phyloP scores from a whole-genome alignment of 2,888 invertebrate genomes.

The Drosophila siamana region DNA sequence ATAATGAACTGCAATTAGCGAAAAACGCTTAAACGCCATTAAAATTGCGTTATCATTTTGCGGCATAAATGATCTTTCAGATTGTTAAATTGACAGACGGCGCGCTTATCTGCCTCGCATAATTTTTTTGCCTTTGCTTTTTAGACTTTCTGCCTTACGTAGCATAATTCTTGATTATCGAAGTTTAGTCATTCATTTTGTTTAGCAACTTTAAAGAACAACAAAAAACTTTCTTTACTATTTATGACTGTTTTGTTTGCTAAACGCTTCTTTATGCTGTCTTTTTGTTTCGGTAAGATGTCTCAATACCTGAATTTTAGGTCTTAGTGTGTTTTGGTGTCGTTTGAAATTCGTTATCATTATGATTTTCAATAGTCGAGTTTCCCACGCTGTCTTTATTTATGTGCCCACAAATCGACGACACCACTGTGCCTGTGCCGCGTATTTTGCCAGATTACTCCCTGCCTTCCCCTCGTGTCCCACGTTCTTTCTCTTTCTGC shows the following conservation, averaged over 20 bases:
- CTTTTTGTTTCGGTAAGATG: slow-evolving; percentile 1
- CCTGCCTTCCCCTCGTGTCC: not conserved
- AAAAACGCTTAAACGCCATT: not conserved
- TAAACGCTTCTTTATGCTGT: not conserved
- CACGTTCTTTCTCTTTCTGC: slow-evolving; percentile 24
- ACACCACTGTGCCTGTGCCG: slow-evolving; percentile 67
- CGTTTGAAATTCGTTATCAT: slow-evolving; percentile 29
- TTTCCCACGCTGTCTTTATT: slow-evolving; percentile 54
- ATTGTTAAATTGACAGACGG: not conserved
- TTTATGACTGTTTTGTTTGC: not conserved
- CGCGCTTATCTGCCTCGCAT: not conserved
- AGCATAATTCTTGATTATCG: too few species aligned
- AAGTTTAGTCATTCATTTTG: too few species aligned
- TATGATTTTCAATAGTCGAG: too few species aligned
- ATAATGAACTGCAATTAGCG: slow-evolving; percentile 1
- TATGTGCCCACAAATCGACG: slow-evolving; percentile 38
- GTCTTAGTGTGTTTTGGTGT: too few species aligned
- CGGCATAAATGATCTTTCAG: not conserved
- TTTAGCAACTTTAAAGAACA: too few species aligned
- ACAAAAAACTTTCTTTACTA: not conserved
- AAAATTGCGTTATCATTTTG: not conserved
- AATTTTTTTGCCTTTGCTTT: too few species aligned
- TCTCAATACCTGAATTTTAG: slow-evolving; percentile 25
- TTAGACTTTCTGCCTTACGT: too few species aligned
- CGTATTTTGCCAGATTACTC: slow-evolving; percentile 27